phyloP scores from a whole-genome alignment of 2,113 vertebrate species.

The Alosa alosa region DNA sequence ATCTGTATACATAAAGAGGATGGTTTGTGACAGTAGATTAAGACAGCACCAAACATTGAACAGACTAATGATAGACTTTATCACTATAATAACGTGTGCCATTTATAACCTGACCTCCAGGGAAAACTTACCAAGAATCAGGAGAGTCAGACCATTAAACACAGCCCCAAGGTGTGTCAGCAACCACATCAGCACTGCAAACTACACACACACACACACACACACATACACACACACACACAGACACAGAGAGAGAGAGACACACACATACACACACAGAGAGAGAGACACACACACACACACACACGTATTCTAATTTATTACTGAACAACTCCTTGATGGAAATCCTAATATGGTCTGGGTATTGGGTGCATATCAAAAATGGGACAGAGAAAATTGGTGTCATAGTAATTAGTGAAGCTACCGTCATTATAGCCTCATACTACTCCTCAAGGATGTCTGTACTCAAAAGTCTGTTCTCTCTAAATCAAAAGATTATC shows the following conservation, averaged over 20 bases:
- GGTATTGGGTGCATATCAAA: background rate
- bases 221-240: background rate
- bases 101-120: background rate
- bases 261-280: constrained; percentile 24
- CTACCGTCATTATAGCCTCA: background rate
- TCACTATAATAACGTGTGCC: background rate
- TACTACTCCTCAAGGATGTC: background rate
- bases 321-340: background rate
- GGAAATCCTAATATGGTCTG: background rate
- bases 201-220: constrained; percentile 71
- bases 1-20: background rate
- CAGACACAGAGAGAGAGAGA: background rate
- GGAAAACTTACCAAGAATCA: constrained; percentile 88
- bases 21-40: background rate
- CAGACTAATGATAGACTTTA: background rate
- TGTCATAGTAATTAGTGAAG: background rate
- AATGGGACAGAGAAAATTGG: background rate
- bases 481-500: background rate
- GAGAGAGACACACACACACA: background rate
- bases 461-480: background rate
- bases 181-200: constrained; percentile 99
- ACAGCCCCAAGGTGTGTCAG: constrained; percentile 97
- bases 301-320: background rate
- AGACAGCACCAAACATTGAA: background rate
- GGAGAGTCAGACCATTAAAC: constrained; percentile 97